Percentiles rank a stretch among this genome's conserved stretches.
phyloP scores from a whole-genome alignment of 2,113 vertebrate species.

The Myotis brandtii region DNA sequence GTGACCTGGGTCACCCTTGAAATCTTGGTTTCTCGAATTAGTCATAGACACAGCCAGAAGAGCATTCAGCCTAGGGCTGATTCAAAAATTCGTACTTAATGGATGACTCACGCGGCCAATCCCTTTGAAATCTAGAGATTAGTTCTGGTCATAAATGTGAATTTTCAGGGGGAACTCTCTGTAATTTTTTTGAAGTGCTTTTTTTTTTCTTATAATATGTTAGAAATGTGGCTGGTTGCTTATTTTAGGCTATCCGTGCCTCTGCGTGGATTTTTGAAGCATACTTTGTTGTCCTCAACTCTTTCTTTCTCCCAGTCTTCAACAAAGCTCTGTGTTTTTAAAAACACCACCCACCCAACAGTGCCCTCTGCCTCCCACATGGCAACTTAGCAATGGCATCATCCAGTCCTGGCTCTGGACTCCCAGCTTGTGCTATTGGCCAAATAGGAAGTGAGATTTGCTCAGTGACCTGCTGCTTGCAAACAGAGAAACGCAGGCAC shows the following conservation, averaged over 20 bases:
- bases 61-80: background rate
- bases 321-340: background rate
- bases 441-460: background rate
- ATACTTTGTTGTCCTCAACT: background rate
- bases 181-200: background rate
- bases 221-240: background rate
- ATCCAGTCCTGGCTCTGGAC: background rate
- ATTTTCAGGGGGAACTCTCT: background rate
- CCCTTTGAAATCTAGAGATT: slow-evolving; percentile 21
- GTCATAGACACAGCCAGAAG: background rate
- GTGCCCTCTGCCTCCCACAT: background rate
- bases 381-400: background rate
- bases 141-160: slow-evolving; percentile 2
- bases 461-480: background rate
- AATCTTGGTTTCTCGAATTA: slow-evolving; percentile 35
- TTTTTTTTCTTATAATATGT: slow-evolving; percentile 35
- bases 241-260: background rate
- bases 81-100: slow-evolving; percentile 16
- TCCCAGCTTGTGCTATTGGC: background rate
- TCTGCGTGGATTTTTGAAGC: background rate
- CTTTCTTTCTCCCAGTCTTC: background rate
- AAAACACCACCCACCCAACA: background rate
- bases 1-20: slow-evolving; percentile 26
- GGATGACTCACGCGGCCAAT: background rate
- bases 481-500: background rate